Base-by-base conservation (phyloP, 2,888 invertebrate species). In the Tineola bisselliella region DNA sequence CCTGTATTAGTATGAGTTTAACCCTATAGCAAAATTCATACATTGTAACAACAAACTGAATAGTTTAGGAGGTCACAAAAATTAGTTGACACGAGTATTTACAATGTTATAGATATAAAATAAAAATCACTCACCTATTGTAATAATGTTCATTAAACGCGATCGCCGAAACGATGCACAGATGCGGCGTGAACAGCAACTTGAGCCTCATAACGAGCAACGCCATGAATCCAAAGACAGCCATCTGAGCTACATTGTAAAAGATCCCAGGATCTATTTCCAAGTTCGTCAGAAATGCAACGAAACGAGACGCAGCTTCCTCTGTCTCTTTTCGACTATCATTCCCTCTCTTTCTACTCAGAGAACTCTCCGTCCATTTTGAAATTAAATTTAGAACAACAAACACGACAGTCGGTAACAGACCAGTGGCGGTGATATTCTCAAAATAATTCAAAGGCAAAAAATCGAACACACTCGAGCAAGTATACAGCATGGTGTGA, bases 401-500 rank as follows among this genome's bases (percentile, higher is more conserved):
- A 0, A 91, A 57, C 0, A 88, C 59, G 0, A 87, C 89, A 5
- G 86, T 76, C 0, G 93, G 93, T 10, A 92, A 75, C 0, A 93
- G 69, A 4, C 90, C 74, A 0, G 91, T 90, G 59, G 77, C 74
- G 0, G 79, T 69, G 15, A 93, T 71, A 57, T 88, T 88, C 43
- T 76, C 71, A 0, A 90, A 70, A 91, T 84, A 18, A 77, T 83
- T 59, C 81, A 73, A 31, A 0, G 90, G 90, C 54, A 94, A 71
- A 69, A 92, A 94, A 69, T 93, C 92, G 71, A 94, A 95, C 62
- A 93, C 94, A 0, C 89, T 87, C 0, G 93, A 90, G 73, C 94
- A 94, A 0, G 93, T 93, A 68, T 94, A 95, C 1, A 95, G 74
- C 70, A 92, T 74, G 0, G 94, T 93, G 69, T 95, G 93, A 69